Conservation (phyloP, 1,140 invertebrate genomes). For the Brachionus manjavacas region DNA sequence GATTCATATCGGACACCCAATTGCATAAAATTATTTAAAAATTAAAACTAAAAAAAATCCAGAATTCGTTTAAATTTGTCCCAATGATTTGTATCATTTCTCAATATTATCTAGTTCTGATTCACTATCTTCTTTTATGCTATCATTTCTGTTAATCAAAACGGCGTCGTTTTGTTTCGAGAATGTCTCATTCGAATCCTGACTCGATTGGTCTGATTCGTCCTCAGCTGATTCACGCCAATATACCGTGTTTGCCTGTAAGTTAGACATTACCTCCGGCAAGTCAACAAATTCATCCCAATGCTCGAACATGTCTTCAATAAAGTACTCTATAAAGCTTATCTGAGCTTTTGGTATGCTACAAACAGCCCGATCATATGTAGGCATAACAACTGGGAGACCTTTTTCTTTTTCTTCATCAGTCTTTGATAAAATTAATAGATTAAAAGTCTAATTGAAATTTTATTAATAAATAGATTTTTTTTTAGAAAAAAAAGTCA, state of each 20-base stretch:
- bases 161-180: background rate
- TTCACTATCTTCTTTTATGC: conserved; percentile 24
- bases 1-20: background rate
- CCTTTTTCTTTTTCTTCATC: conserved; percentile 80
- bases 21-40: background rate
- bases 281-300: conserved; percentile 66
- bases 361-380: conserved; percentile 84
- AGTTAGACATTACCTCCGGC: conserved; percentile 34
- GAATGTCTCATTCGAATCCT: background rate
- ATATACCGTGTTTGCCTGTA: conserved; percentile 29
- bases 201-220: background rate
- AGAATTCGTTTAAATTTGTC: background rate
- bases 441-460: conserved; percentile 44
- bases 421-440: conserved; percentile 62
- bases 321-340: conserved; percentile 91
- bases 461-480: too few species aligned
- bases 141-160: background rate
- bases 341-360: conserved; percentile 93
- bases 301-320: conserved; percentile 91
- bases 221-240: conserved; percentile 17
- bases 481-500: too few species aligned
- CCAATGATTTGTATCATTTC: background rate
- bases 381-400: conserved; percentile 88
- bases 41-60: background rate
- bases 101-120: background rate